phyloP scores from a whole-genome alignment of 2,113 vertebrate genomes.

The Corythornis cristatus region DNA sequence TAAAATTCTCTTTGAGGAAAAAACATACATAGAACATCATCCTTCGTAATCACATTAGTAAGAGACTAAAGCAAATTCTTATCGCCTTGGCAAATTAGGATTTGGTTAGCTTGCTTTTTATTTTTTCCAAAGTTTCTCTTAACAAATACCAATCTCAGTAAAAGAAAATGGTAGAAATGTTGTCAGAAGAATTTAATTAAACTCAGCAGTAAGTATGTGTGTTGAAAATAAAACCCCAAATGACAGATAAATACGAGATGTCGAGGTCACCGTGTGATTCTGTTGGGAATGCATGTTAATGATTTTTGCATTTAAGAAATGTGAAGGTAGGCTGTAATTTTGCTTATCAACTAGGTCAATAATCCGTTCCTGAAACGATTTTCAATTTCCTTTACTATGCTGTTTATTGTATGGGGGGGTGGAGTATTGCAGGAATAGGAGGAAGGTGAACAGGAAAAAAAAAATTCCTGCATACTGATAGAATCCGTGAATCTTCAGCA shows the following conservation, averaged over 20 bases:
- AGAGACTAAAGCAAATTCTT: slow-evolving; percentile 53
- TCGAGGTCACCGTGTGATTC: background rate
- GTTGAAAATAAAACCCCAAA: background rate
- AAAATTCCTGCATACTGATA: background rate
- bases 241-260: background rate
- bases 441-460: background rate
- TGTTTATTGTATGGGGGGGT: background rate
- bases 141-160: slow-evolving; percentile 46
- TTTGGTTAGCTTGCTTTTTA: slow-evolving; percentile 42
- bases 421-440: background rate
- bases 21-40: slow-evolving; percentile 41
- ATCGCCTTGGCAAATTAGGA: slow-evolving; percentile 65
- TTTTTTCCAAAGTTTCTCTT: slow-evolving; percentile 59
- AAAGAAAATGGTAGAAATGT: slow-evolving; percentile 40
- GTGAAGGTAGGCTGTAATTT: background rate
- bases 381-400: background rate
- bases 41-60: slow-evolving; percentile 59
- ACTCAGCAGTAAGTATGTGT: background rate
- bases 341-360: background rate
- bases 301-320: slow-evolving; percentile 18
- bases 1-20: slow-evolving; percentile 67
- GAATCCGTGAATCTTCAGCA: background rate
- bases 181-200: slow-evolving; percentile 59
- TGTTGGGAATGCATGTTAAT: background rate
- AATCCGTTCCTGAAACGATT: background rate